Evolutionary conservation across 2,797 vertebrate genomes (phyloP).

Genomic region (Florisuga fusca): DNA sequence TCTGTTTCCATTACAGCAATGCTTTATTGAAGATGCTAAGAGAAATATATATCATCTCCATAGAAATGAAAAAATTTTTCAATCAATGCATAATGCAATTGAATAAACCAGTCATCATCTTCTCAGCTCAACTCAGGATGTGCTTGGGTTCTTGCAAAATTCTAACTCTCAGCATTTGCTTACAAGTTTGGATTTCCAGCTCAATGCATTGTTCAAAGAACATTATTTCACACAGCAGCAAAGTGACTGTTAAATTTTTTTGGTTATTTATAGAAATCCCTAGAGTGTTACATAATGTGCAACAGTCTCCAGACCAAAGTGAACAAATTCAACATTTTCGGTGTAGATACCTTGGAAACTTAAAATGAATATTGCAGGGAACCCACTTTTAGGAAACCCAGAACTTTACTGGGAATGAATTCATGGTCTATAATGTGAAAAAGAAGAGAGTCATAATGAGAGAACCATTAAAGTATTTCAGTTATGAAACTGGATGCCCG

Average conservation of each 20-base stretch:
- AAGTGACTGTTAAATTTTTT: constrained; percentile 68
- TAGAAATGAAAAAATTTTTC: constrained; percentile 1
- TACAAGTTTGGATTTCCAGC: constrained; percentile 26
- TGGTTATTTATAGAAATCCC: constrained; percentile 85
- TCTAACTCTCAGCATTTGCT: not conserved
- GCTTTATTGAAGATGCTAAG: not conserved
- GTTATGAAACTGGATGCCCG: not conserved
- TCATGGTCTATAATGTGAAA: not conserved
- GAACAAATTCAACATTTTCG: constrained; percentile 11
- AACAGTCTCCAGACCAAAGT: constrained; percentile 11
- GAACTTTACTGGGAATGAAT: not conserved
- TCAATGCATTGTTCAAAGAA: constrained; percentile 79
- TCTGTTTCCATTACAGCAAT: not conserved
- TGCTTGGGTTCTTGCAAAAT: not conserved
- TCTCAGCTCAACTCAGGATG: not conserved
- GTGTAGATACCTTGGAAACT: not conserved
- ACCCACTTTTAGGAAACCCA: not conserved
- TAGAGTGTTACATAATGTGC: constrained; percentile 78
- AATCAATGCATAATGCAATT: rapidly evolving
- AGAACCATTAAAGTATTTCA: not conserved
- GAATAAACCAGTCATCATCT: not conserved
- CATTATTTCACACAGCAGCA: constrained; percentile 81
- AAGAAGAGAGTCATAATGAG: not conserved
- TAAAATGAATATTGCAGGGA: not conserved
- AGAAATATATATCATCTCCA: not conserved